Base-by-base conservation (phyloP, 1,140 invertebrate species). In the Ectropis grisescens region DNA sequence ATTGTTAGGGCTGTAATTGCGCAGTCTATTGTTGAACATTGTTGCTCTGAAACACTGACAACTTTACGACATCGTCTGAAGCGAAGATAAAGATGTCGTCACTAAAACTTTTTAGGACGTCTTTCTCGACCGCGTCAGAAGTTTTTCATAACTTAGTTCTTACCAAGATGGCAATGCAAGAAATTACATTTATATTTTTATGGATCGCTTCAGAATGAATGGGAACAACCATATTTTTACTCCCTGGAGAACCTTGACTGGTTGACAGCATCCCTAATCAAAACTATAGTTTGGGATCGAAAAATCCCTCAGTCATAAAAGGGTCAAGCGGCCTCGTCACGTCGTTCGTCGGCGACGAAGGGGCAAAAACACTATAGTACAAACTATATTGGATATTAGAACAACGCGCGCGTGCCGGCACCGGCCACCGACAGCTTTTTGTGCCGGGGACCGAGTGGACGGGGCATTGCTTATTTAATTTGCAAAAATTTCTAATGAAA, bases 301-400 rank as follows among this genome's bases (percentile, higher is more conserved):
- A n/a, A n/a, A n/a, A n/a, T n/a, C 51, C 48, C 47, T 41, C 29
- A 45, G 46, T 51, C 52, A 64, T 66, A 65, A 67, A 74, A 79
- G 74, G 74, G 72, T 78, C 68, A 79, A 70, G 61, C 56, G 68
- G 52, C 41, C 55, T 42, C 64, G 58, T 62, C 70, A 62, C 64
- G 59, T 59, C 48, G 47, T 19, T 19, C 30, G 35, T 33, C 36
- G 27, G 32, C 43, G 30, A 32, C 30, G 33, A 12, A 39, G 42
- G 33, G 28, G 57, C 68, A 79, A 75, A 79, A 75, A 79, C 42
- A 47, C 43, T 37, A 41, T 37, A 50, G 52, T 54, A 58, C 68
- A 56, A 78, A 75, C 74, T 75, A 75, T 71, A 71, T 71, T 72
- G 64, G 71, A 74, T 69, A 79, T 75, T 69, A 75, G 66, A 74